Percentiles rank a stretch among this genome's conserved stretches.
These are phyloP conservation scores for Dorcus parallelipipedus DNA, from an alignment of 2,888 invertebrate genomes.

Conservation along the genomic window DNA sequence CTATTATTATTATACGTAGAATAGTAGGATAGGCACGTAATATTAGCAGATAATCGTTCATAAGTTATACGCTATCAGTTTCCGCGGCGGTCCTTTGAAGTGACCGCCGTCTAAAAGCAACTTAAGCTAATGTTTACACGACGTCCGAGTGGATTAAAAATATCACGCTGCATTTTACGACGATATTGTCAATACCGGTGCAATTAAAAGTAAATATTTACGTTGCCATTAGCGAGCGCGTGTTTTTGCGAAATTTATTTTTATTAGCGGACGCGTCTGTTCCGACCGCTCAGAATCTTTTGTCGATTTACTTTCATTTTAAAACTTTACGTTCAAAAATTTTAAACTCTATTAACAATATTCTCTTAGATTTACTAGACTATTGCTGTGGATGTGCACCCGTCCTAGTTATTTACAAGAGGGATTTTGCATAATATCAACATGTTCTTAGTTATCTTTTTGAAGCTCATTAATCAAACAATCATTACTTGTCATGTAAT, in stretches of 20 bases:
- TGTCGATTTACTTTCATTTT: too few species aligned
- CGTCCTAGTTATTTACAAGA: too few species aligned
- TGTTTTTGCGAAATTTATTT: not conserved
- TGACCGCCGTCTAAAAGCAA: not conserved
- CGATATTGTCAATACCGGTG: not conserved
- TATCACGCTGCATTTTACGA: not conserved
- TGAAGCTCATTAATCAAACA: too few species aligned
- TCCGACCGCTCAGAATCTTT: too few species aligned
- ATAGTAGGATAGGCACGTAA: not conserved
- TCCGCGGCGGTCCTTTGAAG: not conserved
- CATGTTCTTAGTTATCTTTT: too few species aligned
- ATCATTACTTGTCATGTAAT: too few species aligned
- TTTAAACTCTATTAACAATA: too few species aligned
- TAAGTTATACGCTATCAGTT: constrained; percentile 3
- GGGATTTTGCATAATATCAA: too few species aligned
- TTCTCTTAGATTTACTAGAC: too few species aligned
- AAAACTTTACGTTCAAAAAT: too few species aligned
- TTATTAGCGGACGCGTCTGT: not conserved
- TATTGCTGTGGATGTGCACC: too few species aligned
- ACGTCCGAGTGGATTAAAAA: not conserved
- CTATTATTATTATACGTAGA: too few species aligned
- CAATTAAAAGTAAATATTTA: not conserved
- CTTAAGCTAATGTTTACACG: not conserved
- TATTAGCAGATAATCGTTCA: constrained; percentile 2
- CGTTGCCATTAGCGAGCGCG: not conserved